Evolutionary conservation across 2,888 invertebrate species (phyloP).

Genomic region (Aplocera efformata): DNA sequence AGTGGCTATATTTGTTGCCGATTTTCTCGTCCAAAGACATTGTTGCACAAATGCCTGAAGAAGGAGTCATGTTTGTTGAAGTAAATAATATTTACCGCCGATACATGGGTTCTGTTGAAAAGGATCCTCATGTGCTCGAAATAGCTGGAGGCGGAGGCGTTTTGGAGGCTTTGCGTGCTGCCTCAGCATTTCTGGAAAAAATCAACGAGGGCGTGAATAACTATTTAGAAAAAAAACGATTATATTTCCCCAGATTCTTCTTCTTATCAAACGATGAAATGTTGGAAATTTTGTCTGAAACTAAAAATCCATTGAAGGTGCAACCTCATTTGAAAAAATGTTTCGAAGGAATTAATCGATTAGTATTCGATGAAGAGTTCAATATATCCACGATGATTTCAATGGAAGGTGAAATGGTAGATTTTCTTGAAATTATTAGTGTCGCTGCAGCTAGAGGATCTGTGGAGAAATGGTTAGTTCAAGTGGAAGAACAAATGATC

Average conservation of each 20-base stretch:
- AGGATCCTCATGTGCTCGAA: conserved; percentile 83
- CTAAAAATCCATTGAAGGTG: conserved; percentile 90
- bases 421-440: conserved; percentile 81
- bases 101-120: conserved; percentile 82
- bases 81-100: conserved; percentile 85
- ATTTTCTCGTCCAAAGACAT: conserved; percentile 94
- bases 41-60: conserved; percentile 91
- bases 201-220: conserved; percentile 91
- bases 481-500: conserved; percentile 91
- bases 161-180: conserved; percentile 85
- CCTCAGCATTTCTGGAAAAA: conserved; percentile 85
- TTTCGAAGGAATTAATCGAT: conserved; percentile 90
- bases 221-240: conserved; percentile 91
- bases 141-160: conserved; percentile 84
- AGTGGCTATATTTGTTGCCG: conserved; percentile 92
- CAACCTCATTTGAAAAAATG: conserved; percentile 93
- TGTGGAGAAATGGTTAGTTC: conserved; percentile 92
- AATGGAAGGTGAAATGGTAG: conserved; percentile 86
- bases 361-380: conserved; percentile 85
- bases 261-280: conserved; percentile 95
- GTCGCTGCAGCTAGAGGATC: conserved; percentile 88
- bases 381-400: conserved; percentile 90
- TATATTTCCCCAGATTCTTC: conserved; percentile 93
- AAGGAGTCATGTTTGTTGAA: conserved; percentile 88
- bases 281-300: conserved; percentile 93